Evolutionary conservation across 2,888 invertebrate genomes (phyloP).

Genomic region (Isotomurus palustris): DNA sequence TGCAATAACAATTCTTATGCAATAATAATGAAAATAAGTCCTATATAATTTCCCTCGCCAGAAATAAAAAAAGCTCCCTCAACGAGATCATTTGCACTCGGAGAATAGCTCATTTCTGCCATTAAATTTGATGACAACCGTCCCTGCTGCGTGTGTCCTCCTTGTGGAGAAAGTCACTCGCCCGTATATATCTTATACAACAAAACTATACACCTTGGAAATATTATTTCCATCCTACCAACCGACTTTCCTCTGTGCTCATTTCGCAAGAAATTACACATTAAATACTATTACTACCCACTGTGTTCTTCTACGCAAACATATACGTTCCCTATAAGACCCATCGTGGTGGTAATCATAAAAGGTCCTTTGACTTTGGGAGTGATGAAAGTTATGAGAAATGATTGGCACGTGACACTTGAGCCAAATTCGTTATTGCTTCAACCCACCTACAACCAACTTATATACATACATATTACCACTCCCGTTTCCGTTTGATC

Average conservation of each 20-base stretch:
- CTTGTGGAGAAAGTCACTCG: too few species aligned
- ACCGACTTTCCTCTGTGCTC: too few species aligned
- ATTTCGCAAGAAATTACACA: too few species aligned
- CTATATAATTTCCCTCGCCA: neutral
- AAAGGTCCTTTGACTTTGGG: neutral
- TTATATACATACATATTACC: too few species aligned
- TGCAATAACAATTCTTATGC: conserved; percentile 7
- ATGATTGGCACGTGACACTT: conserved; percentile 6
- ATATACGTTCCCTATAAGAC: too few species aligned
- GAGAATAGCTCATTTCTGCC: conserved; percentile 2
- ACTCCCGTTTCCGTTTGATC: too few species aligned
- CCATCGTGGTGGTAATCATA: too few species aligned
- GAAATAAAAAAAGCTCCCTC: neutral
- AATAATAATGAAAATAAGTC: conserved; percentile 3
- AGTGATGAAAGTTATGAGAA: conserved; percentile 7
- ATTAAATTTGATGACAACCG: conserved; percentile 10
- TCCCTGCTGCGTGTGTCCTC: neutral
- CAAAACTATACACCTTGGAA: too few species aligned
- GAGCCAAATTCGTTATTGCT: neutral
- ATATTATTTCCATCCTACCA: neutral
- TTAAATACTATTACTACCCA: too few species aligned
- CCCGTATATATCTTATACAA: too few species aligned
- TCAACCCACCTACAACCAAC: too few species aligned
- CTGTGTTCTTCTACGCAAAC: too few species aligned
- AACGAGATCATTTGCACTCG: conserved; percentile 1